Evolutionary conservation across 1,140 invertebrate genomes (phyloP).

Genomic region (Adoxophyes honmai): DNA sequence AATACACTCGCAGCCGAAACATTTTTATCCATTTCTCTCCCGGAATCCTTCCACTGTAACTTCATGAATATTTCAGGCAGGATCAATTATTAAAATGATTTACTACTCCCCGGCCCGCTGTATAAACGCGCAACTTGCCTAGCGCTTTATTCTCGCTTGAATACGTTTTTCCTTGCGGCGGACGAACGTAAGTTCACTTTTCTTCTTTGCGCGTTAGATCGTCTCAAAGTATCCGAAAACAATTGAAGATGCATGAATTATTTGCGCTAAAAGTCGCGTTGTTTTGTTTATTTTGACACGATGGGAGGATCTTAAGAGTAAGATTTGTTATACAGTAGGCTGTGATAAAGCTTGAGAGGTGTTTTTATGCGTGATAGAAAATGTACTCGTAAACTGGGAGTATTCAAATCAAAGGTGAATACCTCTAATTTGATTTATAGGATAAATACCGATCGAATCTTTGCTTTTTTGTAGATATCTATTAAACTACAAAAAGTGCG

Average conservation of each 20-base stretch:
- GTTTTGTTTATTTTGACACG: no score
- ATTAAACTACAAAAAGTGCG: no score
- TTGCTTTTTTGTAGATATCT: no score
- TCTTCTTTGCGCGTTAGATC: slow-evolving; percentile 17
- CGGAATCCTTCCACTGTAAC: slow-evolving; percentile 48
- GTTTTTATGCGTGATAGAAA: no score
- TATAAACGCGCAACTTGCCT: slow-evolving; percentile 16
- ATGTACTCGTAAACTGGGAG: no score
- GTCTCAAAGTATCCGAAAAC: not conserved
- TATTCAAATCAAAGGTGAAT: no score
- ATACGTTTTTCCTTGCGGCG: not conserved
- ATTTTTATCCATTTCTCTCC: slow-evolving; percentile 58
- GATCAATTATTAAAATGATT: slow-evolving; percentile 73
- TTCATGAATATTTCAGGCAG: slow-evolving; percentile 67
- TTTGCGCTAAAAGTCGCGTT: not conserved
- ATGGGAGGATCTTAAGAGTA: no score
- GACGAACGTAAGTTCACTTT: slow-evolving; percentile 23
- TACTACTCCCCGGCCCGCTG: slow-evolving; percentile 45
- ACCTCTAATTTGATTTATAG: no score
- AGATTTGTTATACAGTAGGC: no score
- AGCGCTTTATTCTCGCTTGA: slow-evolving; percentile 12
- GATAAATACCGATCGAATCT: no score
- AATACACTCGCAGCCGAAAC: slow-evolving; percentile 39
- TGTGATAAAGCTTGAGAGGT: no score
- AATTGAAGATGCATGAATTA: not conserved